A percentile compares a stretch with the other conserved stretches of the same genome.
Conservation (phyloP, 2,113 vertebrate species). For the Ammodytes marinus region DNA sequence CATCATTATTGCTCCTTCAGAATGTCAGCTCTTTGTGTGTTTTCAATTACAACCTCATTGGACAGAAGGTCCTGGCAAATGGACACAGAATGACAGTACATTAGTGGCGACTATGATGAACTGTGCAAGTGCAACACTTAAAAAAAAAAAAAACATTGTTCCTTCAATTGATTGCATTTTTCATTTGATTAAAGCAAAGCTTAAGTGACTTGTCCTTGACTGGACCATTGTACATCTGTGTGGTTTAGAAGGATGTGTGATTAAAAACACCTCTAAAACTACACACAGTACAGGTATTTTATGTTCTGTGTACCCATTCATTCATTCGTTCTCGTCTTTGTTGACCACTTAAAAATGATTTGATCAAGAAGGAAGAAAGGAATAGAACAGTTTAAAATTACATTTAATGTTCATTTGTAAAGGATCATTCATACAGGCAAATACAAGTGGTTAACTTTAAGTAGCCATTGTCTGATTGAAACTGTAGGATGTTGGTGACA, state of each 20-base stretch:
- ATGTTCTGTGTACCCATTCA: constrained; percentile 22
- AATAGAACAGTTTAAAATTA: not conserved
- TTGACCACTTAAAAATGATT: not conserved
- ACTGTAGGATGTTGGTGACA: no score
- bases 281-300: constrained; percentile 50
- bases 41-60: constrained; percentile 59
- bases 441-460: not conserved
- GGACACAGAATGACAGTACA: constrained; percentile 16
- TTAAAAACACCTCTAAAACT: constrained; percentile 56
- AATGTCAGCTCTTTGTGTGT: constrained; percentile 55
- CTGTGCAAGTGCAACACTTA: not conserved
- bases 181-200: constrained; percentile 70
- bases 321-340: constrained; percentile 6
- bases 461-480: no score
- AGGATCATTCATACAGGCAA: not conserved
- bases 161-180: constrained; percentile 70
- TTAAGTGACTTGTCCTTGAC: constrained; percentile 75
- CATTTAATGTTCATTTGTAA: not conserved
- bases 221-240: constrained; percentile 54
- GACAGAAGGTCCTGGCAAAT: constrained; percentile 62
- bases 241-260: constrained; percentile 69
- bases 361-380: constrained; percentile 22
- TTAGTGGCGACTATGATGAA: constrained; percentile 11
- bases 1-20: constrained; percentile 32
- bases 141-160: constrained; percentile 39